A percentile compares a stretch with the other conserved stretches of the same genome.
These are phyloP conservation scores for Petrocephalus schoutedeni DNA, from an alignment of 2,797 vertebrate genomes.

Conservation along the genomic window DNA sequence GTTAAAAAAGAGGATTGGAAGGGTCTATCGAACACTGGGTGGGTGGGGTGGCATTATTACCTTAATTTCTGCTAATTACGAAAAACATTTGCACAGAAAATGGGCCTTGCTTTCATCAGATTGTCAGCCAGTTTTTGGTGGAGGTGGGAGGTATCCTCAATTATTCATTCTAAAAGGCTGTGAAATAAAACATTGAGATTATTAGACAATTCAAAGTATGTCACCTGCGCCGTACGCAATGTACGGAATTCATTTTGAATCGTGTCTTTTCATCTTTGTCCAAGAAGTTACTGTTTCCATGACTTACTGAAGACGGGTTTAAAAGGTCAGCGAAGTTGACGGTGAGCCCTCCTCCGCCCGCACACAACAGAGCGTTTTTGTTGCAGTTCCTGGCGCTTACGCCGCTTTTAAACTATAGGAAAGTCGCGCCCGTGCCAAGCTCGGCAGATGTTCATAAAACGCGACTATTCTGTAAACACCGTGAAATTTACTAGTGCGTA, in stretches of 20 bases:
- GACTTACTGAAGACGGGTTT: slow-evolving; percentile 36
- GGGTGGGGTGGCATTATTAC: neutral
- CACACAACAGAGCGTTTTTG: slow-evolving; percentile 51
- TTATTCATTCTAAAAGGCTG: neutral
- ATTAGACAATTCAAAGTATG: slow-evolving; percentile 2
- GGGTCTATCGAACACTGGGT: neutral
- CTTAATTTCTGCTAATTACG: neutral
- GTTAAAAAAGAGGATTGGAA: neutral
- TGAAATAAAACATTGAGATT: slow-evolving; percentile 1
- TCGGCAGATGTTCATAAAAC: slow-evolving; percentile 61
- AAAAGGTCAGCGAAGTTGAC: slow-evolving; percentile 41
- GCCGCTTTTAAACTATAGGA: slow-evolving; percentile 50
- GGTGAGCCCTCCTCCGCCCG: slow-evolving; percentile 47
- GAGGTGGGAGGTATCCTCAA: neutral
- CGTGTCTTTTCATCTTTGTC: neutral
- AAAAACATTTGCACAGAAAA: neutral
- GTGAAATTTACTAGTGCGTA: slow-evolving; percentile 54
- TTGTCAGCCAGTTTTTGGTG: neutral
- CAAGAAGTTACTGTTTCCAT: neutral
- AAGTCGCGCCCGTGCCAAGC: slow-evolving; percentile 54
- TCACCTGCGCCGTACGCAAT: neutral
- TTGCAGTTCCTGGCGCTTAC: slow-evolving; percentile 32
- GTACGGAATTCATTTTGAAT: slow-evolving; percentile 5
- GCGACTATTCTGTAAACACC: slow-evolving; percentile 62
- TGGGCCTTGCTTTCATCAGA: neutral